These are phyloP conservation scores for Sus cebifrons DNA, from an alignment of 2,797 vertebrate genomes.

Conservation along the genomic window DNA sequence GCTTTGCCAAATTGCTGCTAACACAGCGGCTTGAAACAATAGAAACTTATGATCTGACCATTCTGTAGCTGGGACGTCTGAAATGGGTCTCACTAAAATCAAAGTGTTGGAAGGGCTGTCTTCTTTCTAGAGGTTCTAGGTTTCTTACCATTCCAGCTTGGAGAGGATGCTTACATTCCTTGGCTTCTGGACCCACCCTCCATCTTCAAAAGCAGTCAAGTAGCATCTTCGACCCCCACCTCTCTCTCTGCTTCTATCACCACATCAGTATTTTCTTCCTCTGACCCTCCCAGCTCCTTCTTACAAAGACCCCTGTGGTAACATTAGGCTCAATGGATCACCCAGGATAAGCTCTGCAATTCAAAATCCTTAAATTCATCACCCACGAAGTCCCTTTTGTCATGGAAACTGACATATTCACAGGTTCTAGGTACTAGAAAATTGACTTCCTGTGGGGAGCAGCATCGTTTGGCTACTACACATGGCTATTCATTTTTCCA, in stretches of 20 bases:
- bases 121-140: background rate
- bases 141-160: background rate
- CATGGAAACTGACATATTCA: background rate
- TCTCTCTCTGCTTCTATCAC: background rate
- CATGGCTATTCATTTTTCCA: slow-evolving; percentile 43
- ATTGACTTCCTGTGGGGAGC: background rate
- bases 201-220: background rate
- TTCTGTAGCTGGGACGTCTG: background rate
- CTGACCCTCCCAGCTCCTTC: background rate
- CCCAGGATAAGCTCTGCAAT: background rate
- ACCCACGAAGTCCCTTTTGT: background rate
- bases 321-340: background rate
- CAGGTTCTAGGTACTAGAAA: background rate
- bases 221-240: background rate
- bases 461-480: slow-evolving; percentile 2
- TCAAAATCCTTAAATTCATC: background rate
- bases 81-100: background rate
- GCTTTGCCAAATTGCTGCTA: slow-evolving; percentile 41
- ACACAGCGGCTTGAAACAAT: background rate
- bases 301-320: background rate
- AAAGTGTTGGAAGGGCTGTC: background rate
- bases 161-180: background rate
- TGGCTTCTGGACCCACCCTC: background rate
- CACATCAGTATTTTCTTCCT: background rate
- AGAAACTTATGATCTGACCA: background rate